phyloP scores from a whole-genome alignment of 2,888 invertebrate genomes.

The Trichopoda pennipes region DNA sequence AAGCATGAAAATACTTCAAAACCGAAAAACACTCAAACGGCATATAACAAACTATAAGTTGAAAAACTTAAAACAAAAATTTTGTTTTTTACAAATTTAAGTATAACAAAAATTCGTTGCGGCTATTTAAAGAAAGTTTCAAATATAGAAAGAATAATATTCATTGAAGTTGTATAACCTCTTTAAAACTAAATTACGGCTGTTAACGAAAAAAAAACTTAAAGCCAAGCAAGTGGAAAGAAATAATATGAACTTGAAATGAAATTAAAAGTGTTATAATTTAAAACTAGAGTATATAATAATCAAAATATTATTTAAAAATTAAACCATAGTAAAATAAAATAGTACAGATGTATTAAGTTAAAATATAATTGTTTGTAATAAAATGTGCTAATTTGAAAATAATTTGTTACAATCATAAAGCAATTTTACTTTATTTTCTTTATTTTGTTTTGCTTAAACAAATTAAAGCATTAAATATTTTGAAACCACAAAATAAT shows the following conservation, averaged over 20 bases:
- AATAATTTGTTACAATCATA: constrained; percentile 77
- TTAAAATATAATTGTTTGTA: neutral
- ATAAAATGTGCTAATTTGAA: constrained; percentile 77
- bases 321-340: neutral
- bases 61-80: no score
- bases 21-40: constrained; percentile 51
- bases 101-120: constrained; percentile 72
- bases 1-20: constrained; percentile 14
- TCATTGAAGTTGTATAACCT: neutral
- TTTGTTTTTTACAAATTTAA: neutral
- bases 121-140: constrained; percentile 75
- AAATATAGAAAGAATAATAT: neutral
- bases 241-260: constrained; percentile 75
- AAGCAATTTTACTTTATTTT: constrained; percentile 37
- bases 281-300: constrained; percentile 35
- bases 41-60: neutral
- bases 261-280: constrained; percentile 68
- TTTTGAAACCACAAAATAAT: constrained; percentile 45
- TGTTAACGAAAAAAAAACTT: neutral
- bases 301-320: neutral
- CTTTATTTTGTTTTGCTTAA: neutral
- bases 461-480: constrained; percentile 40
- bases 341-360: constrained; percentile 44
- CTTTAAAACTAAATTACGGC: neutral
- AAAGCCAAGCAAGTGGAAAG: constrained; percentile 59